Conservation (phyloP, 1,140 invertebrate species). For the Heliconius hewitsoni region DNA sequence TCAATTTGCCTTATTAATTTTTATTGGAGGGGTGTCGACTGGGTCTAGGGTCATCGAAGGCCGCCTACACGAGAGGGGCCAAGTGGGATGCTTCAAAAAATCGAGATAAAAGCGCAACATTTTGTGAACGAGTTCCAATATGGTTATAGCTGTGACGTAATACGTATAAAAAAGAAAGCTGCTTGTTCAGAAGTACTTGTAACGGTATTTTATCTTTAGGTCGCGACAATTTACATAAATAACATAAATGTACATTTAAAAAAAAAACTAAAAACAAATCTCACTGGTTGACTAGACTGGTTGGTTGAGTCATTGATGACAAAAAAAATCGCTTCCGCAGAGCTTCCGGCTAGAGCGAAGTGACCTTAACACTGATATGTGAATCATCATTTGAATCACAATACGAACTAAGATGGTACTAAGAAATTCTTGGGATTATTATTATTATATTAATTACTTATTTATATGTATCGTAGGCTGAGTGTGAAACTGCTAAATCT, state of each 20-base stretch:
- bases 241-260: constrained; percentile 15
- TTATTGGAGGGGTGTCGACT: constrained; percentile 41
- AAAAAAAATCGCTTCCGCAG: constrained; percentile 47
- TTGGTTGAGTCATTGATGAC: constrained; percentile 42
- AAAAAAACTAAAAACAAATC: constrained; percentile 18
- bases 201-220: constrained; percentile 6
- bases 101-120: constrained; percentile 30
- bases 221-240: constrained; percentile 20
- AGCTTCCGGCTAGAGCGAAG: constrained; percentile 42
- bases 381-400: constrained; percentile 31
- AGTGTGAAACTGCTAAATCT: no score
- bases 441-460: background rate
- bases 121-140: constrained; percentile 9
- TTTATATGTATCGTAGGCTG: background rate
- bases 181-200: background rate
- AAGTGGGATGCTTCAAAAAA: constrained; percentile 39
- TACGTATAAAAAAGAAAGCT: constrained; percentile 16
- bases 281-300: constrained; percentile 25
- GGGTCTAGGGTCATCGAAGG: constrained; percentile 48
- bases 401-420: background rate
- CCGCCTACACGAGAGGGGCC: constrained; percentile 42
- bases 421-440: background rate
- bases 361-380: constrained; percentile 35
- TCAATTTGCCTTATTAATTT: constrained; percentile 51
- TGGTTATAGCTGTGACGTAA: constrained; percentile 15